phyloP scores from a whole-genome alignment of 2,888 invertebrate species.

The Apomyelois bistriatella region DNA sequence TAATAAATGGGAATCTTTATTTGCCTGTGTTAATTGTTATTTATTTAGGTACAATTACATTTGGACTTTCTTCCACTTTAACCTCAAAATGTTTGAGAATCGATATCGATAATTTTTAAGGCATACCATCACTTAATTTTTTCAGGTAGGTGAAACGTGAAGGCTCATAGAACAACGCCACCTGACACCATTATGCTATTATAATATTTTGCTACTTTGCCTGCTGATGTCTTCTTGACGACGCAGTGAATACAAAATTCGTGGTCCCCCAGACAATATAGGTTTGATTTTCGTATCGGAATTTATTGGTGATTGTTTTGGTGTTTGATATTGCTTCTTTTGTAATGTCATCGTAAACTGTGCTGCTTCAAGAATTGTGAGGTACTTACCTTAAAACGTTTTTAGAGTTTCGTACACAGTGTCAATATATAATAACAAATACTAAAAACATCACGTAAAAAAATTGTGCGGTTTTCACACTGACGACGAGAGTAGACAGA shows the following conservation, averaged over 20 bases:
- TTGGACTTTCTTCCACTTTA: no score
- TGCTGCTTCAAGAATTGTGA: slow-evolving; percentile 26
- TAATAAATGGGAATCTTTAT: no score
- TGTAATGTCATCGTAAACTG: slow-evolving; percentile 42
- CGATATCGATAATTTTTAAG: slow-evolving; percentile 28
- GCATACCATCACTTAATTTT: slow-evolving; percentile 13
- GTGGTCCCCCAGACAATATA: slow-evolving; percentile 34
- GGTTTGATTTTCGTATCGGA: slow-evolving; percentile 47
- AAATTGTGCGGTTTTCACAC: no score
- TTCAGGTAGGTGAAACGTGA: slow-evolving; percentile 34
- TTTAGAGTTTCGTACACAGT: no score
- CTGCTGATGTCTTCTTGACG: slow-evolving; percentile 76
- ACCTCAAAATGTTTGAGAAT: slow-evolving; percentile 11
- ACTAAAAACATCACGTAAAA: no score
- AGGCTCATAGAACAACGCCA: slow-evolving; percentile 53
- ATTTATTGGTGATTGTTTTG: slow-evolving; percentile 67
- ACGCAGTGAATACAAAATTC: slow-evolving; percentile 77
- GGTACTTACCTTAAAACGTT: no score
- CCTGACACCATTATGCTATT: slow-evolving; percentile 78
- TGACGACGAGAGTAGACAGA: no score
- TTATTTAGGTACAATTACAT: no score
- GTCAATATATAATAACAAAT: no score
- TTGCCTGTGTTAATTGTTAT: no score
- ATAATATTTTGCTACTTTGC: slow-evolving; percentile 75
- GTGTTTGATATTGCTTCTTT: slow-evolving; percentile 46